Base-by-base conservation (phyloP, 2,113 vertebrate genomes). In the Heterochromis multidens region DNA sequence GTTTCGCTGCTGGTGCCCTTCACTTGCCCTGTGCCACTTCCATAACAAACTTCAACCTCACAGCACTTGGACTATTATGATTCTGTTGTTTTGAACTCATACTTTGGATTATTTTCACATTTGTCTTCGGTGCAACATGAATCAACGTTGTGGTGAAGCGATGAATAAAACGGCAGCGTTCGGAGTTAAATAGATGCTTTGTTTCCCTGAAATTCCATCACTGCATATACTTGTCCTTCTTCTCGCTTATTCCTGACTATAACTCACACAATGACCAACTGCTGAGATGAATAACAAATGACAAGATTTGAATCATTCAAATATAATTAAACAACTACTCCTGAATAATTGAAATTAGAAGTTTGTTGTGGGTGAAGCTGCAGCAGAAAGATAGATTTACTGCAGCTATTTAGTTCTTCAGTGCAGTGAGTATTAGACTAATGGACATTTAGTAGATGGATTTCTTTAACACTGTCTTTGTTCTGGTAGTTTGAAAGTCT, bases 1-100 rank as follows among this genome's bases (percentile, higher is more conserved):
- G 92, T 94, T 92, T 90, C 35, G 77, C 88, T 93, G 87, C 77
- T 80, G 88, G 88, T 93, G 94, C 91, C 95, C 95, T 96, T 96
- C 94, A 95, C 82, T 80, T 83, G 92, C 90, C 92, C 92, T 87
- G 80, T 31, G 83, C 84, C 87, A 49, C 82, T 67, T 85, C 80
- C 82, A 67, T 79, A 86, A 79, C 63, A 46, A 85, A 16, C 79
- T 80, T 74, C 79, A 59, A 11, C 87, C 72, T 43, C 85, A 46
- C 80, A 14, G 72, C 74, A 70, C 57, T 86, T 31, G 7, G 59
- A 58, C 29, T 57, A 56, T 76, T 87, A 70, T 57, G 25, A 60
- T 43, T 25, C 40, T 77, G 43, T 40, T 77, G 57, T 16, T 87
- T 74, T 78, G 33, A 60, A 77, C 35, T 82, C 7, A 52, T 52